These are phyloP conservation scores for Parnassius smintheus DNA, from an alignment of 2,888 invertebrate genomes.

Conservation along the genomic window DNA sequence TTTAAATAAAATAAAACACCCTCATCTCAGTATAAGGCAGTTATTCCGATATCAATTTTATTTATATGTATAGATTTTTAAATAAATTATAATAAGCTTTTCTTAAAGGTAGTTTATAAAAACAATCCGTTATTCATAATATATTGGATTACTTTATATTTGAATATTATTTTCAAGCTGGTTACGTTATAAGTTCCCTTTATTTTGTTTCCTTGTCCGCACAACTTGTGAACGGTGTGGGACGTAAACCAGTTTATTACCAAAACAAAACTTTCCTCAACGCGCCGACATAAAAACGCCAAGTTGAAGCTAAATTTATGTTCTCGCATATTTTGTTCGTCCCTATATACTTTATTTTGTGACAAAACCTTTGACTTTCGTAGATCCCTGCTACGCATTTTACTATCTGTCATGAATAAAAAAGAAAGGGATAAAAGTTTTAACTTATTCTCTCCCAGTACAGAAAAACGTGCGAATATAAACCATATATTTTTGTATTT, in stretches of 20 bases:
- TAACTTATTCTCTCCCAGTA: background rate
- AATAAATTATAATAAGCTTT: too few relatives aligned
- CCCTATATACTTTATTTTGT: constrained; percentile 20
- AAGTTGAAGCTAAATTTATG: constrained; percentile 25
- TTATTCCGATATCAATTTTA: too few relatives aligned
- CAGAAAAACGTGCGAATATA: too few relatives aligned
- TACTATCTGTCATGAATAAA: constrained; percentile 1
- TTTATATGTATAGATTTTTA: too few relatives aligned
- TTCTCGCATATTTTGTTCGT: constrained; percentile 24
- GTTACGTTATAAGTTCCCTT: background rate
- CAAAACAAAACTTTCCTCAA: constrained; percentile 18
- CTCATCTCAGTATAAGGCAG: too few relatives aligned
- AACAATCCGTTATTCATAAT: too few relatives aligned
- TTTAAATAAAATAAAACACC: too few relatives aligned
- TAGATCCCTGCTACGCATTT: background rate
- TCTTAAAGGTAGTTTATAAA: too few relatives aligned
- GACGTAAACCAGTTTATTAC: constrained; percentile 25
- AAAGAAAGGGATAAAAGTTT: background rate
- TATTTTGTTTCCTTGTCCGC: constrained; percentile 7
- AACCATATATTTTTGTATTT: too few relatives aligned
- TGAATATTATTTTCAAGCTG: background rate
- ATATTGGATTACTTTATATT: too few relatives aligned
- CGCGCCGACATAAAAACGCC: constrained; percentile 24
- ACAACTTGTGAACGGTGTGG: constrained; percentile 14
- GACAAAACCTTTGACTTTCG: constrained; percentile 21